Evolutionary conservation across 1,140 invertebrate genomes (phyloP).

Genomic region (Lycorma delicatula): DNA sequence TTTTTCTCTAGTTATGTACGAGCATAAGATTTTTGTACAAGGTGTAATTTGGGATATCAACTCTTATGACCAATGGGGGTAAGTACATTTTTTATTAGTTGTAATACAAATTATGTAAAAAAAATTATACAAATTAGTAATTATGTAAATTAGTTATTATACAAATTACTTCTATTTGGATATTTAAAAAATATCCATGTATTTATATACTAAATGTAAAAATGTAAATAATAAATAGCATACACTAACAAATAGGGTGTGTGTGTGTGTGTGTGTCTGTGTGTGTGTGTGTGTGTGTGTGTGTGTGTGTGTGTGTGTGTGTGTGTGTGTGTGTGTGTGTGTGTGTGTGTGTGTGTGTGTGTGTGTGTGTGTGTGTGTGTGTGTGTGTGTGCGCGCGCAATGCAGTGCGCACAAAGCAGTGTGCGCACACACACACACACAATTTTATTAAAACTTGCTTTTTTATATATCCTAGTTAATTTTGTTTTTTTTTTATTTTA

Average conservation of each 20-base stretch:
- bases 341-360: constrained; percentile 4
- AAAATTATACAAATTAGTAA: neutral
- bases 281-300: constrained; percentile 7
- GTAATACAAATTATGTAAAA: neutral
- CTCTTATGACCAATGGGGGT: constrained; percentile 99
- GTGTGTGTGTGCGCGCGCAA: constrained; percentile 3
- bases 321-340: constrained; percentile 7
- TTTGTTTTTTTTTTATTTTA: constrained; percentile 36
- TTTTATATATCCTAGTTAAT: constrained; percentile 9
- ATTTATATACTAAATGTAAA: neutral
- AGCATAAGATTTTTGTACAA: constrained; percentile 98
- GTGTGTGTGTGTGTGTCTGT: constrained; percentile 6
- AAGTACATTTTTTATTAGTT: constrained; percentile 34
- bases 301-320: constrained; percentile 7
- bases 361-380: constrained; percentile 4
- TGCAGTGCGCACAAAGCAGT: no score
- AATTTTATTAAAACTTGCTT: neutral
- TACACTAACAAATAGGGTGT: neutral
- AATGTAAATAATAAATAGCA: neutral
- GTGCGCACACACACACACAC: no score
- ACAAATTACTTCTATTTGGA: neutral
- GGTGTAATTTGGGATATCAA: constrained; percentile 99
- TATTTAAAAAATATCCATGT: neutral
- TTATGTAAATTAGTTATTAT: neutral
- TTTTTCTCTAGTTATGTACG: constrained; percentile 77